Evolutionary conservation across 2,888 invertebrate species (phyloP).

Genomic region (Mythimna impura): DNA sequence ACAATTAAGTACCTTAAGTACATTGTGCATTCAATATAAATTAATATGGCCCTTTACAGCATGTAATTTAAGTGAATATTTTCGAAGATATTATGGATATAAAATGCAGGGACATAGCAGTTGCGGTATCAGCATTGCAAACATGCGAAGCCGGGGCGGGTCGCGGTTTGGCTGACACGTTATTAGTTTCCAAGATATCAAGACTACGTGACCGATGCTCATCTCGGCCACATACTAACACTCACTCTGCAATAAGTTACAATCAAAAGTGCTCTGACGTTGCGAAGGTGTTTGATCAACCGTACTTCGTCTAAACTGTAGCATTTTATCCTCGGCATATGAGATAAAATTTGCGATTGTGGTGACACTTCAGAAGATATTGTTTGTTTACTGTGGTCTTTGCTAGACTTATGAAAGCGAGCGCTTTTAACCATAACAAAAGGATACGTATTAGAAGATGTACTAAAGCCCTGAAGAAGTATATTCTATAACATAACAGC

Average conservation of each 20-base stretch:
- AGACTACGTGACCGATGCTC: not conserved
- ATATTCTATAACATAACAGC: not conserved
- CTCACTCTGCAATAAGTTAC: conserved; percentile 4
- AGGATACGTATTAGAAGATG: not conserved
- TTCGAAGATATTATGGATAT: too few species aligned
- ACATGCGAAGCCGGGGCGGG: too few species aligned
- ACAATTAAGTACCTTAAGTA: too few species aligned
- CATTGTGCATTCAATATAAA: too few species aligned
- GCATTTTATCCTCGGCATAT: not conserved
- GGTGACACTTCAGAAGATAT: not conserved
- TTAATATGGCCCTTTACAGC: too few species aligned
- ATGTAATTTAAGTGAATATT: too few species aligned
- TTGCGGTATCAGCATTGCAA: too few species aligned
- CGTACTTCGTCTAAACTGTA: not conserved
- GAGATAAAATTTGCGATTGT: not conserved
- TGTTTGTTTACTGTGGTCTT: not conserved
- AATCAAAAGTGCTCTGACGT: conserved; percentile 10
- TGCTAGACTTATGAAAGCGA: not conserved
- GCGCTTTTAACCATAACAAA: not conserved
- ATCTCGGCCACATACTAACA: conserved; percentile 8
- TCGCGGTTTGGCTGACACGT: not conserved
- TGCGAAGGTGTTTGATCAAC: conserved; percentile 5
- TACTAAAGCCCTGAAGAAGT: not conserved
- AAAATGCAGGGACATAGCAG: too few species aligned
- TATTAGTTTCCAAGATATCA: conserved; percentile 14